Evolutionary conservation across 2,888 invertebrate species (phyloP).

Genomic region (Allacma fusca): DNA sequence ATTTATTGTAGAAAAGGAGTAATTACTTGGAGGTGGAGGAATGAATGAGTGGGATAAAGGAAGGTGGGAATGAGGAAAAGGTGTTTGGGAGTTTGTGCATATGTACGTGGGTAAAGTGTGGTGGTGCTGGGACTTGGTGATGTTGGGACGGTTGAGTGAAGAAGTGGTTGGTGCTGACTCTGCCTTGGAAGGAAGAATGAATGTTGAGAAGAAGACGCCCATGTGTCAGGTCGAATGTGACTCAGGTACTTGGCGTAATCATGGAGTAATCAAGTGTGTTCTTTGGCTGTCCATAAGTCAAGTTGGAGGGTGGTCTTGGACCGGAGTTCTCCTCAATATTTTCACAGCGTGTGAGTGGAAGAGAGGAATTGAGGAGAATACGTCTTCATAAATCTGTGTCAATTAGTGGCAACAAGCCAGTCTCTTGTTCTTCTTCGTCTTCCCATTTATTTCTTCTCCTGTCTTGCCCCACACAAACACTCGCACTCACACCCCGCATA

Average conservation of each 20-base stretch:
- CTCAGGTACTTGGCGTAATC: slow-evolving; percentile 32
- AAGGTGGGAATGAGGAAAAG: too few relatives aligned
- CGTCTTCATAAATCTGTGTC: slow-evolving; percentile 44
- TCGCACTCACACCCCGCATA: not conserved
- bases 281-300: slow-evolving; percentile 19
- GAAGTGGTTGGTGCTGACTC: too few relatives aligned
- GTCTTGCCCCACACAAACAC: not conserved
- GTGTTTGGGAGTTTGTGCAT: too few relatives aligned
- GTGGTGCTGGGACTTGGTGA: too few relatives aligned
- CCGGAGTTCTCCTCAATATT: not conserved
- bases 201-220: not conserved
- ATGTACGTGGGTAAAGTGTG: too few relatives aligned
- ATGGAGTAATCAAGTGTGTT: slow-evolving; percentile 43
- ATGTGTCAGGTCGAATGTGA: slow-evolving; percentile 31
- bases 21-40: too few relatives aligned
- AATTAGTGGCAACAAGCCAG: slow-evolving; percentile 33
- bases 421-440: not conserved
- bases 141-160: too few relatives aligned
- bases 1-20: too few relatives aligned
- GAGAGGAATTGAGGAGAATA: slow-evolving; percentile 11
- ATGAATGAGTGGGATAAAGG: too few relatives aligned
- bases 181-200: too few relatives aligned
- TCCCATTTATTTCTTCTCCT: not conserved
- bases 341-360: not conserved
- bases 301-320: not conserved